These are phyloP conservation scores for Anableps anableps DNA, from an alignment of 2,797 vertebrate species.

Conservation along the genomic window DNA sequence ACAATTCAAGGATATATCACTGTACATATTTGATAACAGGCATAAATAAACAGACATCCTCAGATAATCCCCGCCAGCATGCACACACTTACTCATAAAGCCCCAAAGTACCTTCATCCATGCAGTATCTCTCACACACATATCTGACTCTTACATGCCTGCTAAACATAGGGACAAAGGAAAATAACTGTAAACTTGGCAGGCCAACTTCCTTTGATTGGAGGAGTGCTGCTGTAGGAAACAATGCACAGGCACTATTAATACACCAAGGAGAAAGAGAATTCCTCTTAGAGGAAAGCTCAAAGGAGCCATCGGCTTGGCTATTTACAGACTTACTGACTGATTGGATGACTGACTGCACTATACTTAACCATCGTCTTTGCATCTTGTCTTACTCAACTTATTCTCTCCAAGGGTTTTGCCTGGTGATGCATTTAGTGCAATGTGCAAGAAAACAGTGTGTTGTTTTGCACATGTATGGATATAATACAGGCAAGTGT, in stretches of 20 bases:
- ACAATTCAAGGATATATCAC: constrained; percentile 64
- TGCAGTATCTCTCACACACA: constrained; percentile 43
- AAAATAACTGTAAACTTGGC: constrained; percentile 83
- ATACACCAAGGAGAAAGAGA: constrained; percentile 80
- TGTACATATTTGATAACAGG: constrained; percentile 61
- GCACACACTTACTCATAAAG: constrained; percentile 35
- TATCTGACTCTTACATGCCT: constrained; percentile 72
- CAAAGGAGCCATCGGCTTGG: constrained; percentile 76
- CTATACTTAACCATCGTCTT: constrained; percentile 64
- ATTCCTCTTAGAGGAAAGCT: constrained; percentile 81
- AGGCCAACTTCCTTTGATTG: constrained; percentile 83
- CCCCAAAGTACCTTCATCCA: constrained; percentile 31
- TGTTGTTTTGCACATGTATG: constrained; percentile 16
- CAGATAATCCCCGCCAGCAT: constrained; percentile 59
- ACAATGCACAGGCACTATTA: constrained; percentile 81
- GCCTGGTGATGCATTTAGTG: constrained; percentile 50
- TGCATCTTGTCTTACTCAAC: constrained; percentile 73
- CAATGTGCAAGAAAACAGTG: neutral
- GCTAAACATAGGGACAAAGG: constrained; percentile 84
- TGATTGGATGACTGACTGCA: constrained; percentile 73
- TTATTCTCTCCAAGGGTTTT: constrained; percentile 61
- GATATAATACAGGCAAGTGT: constrained; percentile 43
- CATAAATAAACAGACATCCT: constrained; percentile 68
- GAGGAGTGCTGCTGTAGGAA: constrained; percentile 78
- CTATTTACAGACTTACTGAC: constrained; percentile 78